Percentiles rank a stretch among this genome's conserved stretches.
Evolutionary conservation across 1,140 invertebrate species (phyloP).

Genomic region (Plectrocnemia conspersa): DNA sequence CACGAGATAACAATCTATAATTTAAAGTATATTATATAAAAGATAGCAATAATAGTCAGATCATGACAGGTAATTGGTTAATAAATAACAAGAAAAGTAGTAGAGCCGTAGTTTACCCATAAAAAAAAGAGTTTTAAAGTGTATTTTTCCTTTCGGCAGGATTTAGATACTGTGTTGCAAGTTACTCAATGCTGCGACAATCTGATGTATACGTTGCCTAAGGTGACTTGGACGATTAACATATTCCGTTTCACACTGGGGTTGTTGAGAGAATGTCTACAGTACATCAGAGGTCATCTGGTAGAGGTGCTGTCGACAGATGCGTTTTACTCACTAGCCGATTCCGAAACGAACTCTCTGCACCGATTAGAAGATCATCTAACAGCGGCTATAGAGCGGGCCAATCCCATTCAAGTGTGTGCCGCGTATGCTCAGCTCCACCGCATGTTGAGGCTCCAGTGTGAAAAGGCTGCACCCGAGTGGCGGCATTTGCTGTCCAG

Average conservation of each 20-base stretch:
- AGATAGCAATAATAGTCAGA: too few species aligned
- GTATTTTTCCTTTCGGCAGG: too few species aligned
- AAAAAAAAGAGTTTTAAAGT: too few species aligned
- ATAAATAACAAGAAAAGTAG: too few species aligned
- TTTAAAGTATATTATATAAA: too few species aligned
- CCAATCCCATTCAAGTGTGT: slow-evolving; percentile 11
- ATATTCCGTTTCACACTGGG: slow-evolving; percentile 9
- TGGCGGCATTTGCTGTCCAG: slow-evolving; percentile 3
- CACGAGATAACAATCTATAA: too few species aligned
- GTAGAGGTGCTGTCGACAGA: slow-evolving; percentile 10
- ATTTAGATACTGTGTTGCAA: slow-evolving; percentile 9
- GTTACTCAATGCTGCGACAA: slow-evolving; percentile 6
- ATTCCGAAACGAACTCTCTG: too few species aligned
- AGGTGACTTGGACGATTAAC: slow-evolving; percentile 6
- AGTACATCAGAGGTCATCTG: slow-evolving; percentile 5
- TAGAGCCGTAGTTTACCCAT: too few species aligned
- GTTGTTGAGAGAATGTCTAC: slow-evolving; percentile 8
- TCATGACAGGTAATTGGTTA: too few species aligned
- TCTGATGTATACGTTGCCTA: slow-evolving; percentile 6
- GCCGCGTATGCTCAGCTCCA: slow-evolving; percentile 14
- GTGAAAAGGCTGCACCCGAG: neutral
- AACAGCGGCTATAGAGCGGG: slow-evolving; percentile 12
- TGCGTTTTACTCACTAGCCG: neutral
- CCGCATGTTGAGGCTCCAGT: neutral
- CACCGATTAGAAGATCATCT: slow-evolving; percentile 1